A percentile compares a stretch with the other conserved stretches of the same genome.
Evolutionary conservation across 1,140 invertebrate genomes (phyloP).

Genomic region (Aphaenogaster ashmeadi): DNA sequence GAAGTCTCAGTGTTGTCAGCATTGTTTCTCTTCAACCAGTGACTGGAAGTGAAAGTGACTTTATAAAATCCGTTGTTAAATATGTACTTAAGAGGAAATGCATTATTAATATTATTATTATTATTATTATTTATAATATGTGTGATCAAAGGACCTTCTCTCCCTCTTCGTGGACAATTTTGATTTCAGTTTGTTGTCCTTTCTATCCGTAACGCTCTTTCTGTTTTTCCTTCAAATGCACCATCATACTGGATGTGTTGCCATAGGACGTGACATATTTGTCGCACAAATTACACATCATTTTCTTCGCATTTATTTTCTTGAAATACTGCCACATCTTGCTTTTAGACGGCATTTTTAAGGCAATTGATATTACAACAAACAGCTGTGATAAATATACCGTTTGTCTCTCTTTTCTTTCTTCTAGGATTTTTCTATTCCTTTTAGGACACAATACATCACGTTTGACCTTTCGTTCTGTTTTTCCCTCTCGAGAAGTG

Average conservation of each 20-base stretch:
- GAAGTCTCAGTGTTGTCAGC: slow-evolving; percentile 10
- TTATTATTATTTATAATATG: slow-evolving; percentile 12
- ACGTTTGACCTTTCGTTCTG: background rate
- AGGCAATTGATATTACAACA: background rate
- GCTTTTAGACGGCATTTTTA: background rate
- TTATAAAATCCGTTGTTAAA: slow-evolving; percentile 15
- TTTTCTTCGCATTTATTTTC: background rate
- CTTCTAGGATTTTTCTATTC: background rate
- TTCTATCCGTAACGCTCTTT: background rate
- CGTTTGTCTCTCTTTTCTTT: background rate
- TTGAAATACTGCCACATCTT: background rate
- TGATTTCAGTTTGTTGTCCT: background rate
- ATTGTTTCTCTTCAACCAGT: background rate
- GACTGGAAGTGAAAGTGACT: background rate
- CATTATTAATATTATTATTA: slow-evolving; percentile 2
- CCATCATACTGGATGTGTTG: background rate
- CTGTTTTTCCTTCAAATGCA: background rate
- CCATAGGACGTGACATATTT: background rate
- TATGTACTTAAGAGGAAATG: slow-evolving; percentile 65
- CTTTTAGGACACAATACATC: background rate
- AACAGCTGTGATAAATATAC: background rate
- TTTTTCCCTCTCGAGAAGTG: background rate
- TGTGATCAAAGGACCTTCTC: background rate
- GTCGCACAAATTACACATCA: background rate
- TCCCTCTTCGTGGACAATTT: background rate